Conservation (phyloP, 1,140 invertebrate genomes). For the Lycorma delicatula region DNA sequence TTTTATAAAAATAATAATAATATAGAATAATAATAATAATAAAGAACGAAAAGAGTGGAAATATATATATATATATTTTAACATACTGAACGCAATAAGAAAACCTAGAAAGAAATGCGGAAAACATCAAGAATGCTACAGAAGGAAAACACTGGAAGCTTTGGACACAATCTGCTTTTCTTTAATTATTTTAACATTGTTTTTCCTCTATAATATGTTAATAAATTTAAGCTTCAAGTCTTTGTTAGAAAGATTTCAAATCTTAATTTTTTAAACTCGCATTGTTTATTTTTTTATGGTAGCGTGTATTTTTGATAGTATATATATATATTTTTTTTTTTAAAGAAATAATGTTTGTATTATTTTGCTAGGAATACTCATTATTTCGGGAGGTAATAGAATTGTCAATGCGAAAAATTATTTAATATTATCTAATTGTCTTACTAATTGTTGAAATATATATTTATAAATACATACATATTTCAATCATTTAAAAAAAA, state of each 20-base stretch:
- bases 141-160: conserved; percentile 4
- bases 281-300: not conserved
- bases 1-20: too few relatives aligned
- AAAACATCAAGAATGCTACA: conserved; percentile 10
- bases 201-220: not conserved
- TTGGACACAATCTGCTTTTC: conserved; percentile 8
- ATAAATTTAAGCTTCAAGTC: not conserved
- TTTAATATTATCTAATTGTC: too few relatives aligned
- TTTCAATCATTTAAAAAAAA: too few relatives aligned
- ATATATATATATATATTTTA: too few relatives aligned
- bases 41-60: too few relatives aligned
- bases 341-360: too few relatives aligned
- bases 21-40: too few relatives aligned
- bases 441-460: too few relatives aligned
- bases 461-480: too few relatives aligned
- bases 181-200: not conserved
- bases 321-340: not conserved
- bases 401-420: too few relatives aligned
- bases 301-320: not conserved
- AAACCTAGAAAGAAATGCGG: not conserved
- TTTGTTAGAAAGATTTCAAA: not conserved
- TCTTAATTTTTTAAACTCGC: too few relatives aligned
- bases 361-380: too few relatives aligned
- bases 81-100: conserved; percentile 15
- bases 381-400: not conserved